A percentile compares a stretch with the other conserved stretches of the same genome.
Conservation (phyloP, 2,113 vertebrate species). For the Oreamnos americanus region DNA sequence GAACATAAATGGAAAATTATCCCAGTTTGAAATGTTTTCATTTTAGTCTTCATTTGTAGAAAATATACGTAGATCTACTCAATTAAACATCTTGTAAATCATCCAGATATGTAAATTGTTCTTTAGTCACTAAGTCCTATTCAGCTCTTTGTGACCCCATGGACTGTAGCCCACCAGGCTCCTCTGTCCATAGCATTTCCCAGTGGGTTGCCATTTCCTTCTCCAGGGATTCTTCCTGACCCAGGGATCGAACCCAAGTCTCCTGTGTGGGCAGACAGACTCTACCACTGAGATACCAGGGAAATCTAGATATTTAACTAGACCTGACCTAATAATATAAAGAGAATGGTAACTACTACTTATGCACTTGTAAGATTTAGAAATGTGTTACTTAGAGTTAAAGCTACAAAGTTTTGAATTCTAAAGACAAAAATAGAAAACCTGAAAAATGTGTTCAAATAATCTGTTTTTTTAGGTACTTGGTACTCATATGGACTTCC, state of each 20-base stretch:
- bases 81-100: not conserved
- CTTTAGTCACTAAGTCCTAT: not conserved
- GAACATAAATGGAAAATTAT: not conserved
- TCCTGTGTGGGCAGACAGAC: not conserved
- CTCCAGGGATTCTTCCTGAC: not conserved
- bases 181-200: not conserved
- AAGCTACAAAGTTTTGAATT: not conserved
- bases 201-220: not conserved
- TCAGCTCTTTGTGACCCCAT: not conserved
- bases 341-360: not conserved
- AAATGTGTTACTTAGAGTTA: not conserved
- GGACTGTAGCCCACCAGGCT: not conserved
- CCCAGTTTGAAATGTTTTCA: not conserved
- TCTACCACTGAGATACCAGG: not conserved
- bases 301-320: not conserved
- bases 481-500: not conserved
- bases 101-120: not conserved
- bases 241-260: not conserved
- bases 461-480: not conserved
- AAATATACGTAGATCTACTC: not conserved
- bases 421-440: not conserved
- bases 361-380: not conserved
- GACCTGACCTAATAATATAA: not conserved
- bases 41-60: conserved; percentile 21
- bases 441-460: not conserved